Percentiles rank a stretch among this genome's conserved stretches.
Evolutionary conservation across 2,113 vertebrate species (phyloP).

Genomic region (Spilogale gracilis): DNA sequence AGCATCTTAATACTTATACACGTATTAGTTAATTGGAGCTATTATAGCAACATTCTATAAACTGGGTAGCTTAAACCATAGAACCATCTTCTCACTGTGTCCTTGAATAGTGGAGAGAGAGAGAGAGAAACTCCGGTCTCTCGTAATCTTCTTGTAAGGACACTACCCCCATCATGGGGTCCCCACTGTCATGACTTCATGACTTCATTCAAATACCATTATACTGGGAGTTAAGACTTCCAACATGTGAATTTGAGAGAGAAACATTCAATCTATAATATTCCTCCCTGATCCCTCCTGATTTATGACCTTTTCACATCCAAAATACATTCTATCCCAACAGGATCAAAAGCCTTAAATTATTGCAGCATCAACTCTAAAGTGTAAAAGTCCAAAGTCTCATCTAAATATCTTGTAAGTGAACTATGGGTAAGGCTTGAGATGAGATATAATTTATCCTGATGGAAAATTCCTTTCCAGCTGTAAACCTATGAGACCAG

Average conservation of each 20-base stretch:
- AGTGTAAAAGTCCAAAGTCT: neutral
- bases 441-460: neutral
- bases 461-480: neutral
- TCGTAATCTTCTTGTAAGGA: neutral
- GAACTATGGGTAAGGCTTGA: neutral
- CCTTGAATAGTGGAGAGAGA: neutral
- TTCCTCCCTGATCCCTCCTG: neutral
- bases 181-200: neutral
- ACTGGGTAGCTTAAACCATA: neutral
- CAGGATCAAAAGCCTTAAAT: neutral
- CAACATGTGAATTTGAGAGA: neutral
- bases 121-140: neutral
- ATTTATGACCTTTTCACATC: neutral
- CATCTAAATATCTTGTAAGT: neutral
- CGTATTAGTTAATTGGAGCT: neutral
- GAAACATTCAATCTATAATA: neutral
- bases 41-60: neutral
- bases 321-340: neutral
- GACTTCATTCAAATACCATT: neutral
- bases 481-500: neutral
- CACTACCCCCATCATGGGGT: neutral
- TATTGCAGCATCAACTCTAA: neutral
- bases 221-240: neutral
- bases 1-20: neutral
- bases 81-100: neutral